These are phyloP conservation scores for Euglossa dilemma DNA, from an alignment of 1,140 invertebrate genomes.

Conservation along the genomic window DNA sequence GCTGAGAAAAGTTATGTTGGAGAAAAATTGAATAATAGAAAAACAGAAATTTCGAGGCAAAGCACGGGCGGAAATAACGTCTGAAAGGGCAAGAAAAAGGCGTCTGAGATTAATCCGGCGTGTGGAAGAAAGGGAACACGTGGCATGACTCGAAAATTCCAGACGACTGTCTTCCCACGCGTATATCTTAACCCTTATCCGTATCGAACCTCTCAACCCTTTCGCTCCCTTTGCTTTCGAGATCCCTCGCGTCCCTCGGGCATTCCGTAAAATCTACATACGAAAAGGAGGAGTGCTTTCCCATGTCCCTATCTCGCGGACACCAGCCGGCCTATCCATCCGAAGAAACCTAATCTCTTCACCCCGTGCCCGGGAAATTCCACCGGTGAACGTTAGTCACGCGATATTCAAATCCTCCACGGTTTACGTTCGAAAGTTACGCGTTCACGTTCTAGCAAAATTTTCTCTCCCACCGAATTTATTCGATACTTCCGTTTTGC, in stretches of 20 bases:
- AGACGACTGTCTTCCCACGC: conserved; percentile 66
- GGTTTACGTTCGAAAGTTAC: conserved; percentile 25
- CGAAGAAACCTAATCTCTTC: conserved; percentile 69
- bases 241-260: conserved; percentile 60
- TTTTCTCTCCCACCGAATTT: not conserved
- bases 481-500: not conserved
- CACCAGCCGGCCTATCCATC: conserved; percentile 64
- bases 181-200: conserved; percentile 70
- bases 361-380: conserved; percentile 58
- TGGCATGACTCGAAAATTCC: conserved; percentile 65
- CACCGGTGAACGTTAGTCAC: conserved; percentile 57
- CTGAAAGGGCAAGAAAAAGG: not conserved
- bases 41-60: not conserved
- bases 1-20: no score
- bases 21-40: no score
- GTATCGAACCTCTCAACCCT: conserved; percentile 64
- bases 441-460: not conserved
- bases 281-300: conserved; percentile 73
- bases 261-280: conserved; percentile 71
- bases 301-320: conserved; percentile 70
- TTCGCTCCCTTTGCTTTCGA: conserved; percentile 58
- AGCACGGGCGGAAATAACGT: not conserved
- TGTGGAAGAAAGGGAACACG: conserved; percentile 47
- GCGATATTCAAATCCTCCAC: conserved; percentile 59
- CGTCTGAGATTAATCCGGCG: conserved; percentile 37